A percentile compares a stretch with the other conserved stretches of the same genome.
Conservation (phyloP, 2,113 vertebrate species). For the Antigone vipio region DNA sequence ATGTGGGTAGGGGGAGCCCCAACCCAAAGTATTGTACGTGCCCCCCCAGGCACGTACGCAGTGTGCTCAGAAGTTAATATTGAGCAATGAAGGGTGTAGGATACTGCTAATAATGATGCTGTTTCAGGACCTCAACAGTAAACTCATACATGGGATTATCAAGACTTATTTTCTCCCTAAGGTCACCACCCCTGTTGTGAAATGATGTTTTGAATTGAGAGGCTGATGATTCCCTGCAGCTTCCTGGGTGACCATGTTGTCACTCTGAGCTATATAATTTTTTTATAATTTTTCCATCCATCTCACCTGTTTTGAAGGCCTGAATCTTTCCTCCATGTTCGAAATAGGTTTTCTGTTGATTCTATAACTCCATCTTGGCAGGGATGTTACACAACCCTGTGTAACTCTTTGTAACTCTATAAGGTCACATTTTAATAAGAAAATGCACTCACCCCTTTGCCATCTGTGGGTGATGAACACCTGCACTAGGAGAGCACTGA, state of each 20-base stretch:
- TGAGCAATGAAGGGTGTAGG: neutral
- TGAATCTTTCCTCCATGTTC: neutral
- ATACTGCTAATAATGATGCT: neutral
- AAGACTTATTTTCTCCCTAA: neutral
- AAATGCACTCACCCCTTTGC: constrained; percentile 2
- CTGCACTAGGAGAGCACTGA: constrained; percentile 20
- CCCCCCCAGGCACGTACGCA: too few species aligned
- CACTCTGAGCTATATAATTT: neutral
- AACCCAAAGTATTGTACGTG: neutral
- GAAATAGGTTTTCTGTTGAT: neutral
- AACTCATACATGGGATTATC: neutral
- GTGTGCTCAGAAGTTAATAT: neutral
- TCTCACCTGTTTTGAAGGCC: neutral
- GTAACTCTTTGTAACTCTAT: constrained; percentile 21
- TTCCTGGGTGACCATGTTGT: neutral
- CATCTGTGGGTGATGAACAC: constrained; percentile 43
- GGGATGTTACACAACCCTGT: neutral
- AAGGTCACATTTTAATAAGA: constrained; percentile 47
- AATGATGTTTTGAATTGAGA: neutral
- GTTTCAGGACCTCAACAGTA: neutral
- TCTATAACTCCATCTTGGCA: neutral
- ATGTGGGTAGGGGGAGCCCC: neutral
- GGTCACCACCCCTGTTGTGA: neutral
- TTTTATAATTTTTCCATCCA: neutral
- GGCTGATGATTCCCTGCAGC: neutral